Conservation (phyloP, 1,140 invertebrate species). For the Drosophila novamexicana region DNA sequence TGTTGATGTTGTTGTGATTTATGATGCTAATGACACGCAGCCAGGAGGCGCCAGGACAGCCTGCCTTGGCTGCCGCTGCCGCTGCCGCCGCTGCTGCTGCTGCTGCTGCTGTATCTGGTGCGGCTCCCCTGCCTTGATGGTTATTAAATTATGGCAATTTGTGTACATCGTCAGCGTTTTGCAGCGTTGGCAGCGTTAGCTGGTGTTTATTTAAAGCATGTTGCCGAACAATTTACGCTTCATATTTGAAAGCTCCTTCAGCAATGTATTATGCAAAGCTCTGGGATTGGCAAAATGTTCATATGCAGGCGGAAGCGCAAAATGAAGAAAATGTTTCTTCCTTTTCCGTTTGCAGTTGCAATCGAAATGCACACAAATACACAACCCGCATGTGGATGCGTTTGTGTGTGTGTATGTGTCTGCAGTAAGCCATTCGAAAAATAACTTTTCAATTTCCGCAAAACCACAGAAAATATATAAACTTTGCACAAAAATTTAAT, state of each 20-base stretch:
- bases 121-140: conserved; percentile 67
- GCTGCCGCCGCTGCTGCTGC: conserved; percentile 24
- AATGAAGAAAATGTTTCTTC: conserved; percentile 81
- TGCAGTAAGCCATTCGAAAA: conserved; percentile 77
- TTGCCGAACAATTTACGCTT: conserved; percentile 75
- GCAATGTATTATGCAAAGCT: conserved; percentile 46
- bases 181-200: conserved; percentile 15
- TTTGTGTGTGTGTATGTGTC: conserved; percentile 34
- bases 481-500: conserved; percentile 83
- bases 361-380: conserved; percentile 39
- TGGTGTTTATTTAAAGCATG: conserved; percentile 79
- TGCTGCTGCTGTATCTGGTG: conserved; percentile 24
- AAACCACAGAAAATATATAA: conserved; percentile 83
- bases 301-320: conserved; percentile 66
- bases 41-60: conserved; percentile 22
- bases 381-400: conserved; percentile 9
- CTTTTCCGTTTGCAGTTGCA: conserved; percentile 72
- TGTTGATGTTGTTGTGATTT: conserved; percentile 74
- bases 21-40: conserved; percentile 82
- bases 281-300: conserved; percentile 65
- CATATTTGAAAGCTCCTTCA: conserved; percentile 49
- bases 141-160: conserved; percentile 83
- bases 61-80: conserved; percentile 24
- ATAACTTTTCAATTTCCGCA: conserved; percentile 83
- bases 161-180: conserved; percentile 64